Conservation (phyloP, 2,888 invertebrate species). For the Drosophila kambysellisi region DNA sequence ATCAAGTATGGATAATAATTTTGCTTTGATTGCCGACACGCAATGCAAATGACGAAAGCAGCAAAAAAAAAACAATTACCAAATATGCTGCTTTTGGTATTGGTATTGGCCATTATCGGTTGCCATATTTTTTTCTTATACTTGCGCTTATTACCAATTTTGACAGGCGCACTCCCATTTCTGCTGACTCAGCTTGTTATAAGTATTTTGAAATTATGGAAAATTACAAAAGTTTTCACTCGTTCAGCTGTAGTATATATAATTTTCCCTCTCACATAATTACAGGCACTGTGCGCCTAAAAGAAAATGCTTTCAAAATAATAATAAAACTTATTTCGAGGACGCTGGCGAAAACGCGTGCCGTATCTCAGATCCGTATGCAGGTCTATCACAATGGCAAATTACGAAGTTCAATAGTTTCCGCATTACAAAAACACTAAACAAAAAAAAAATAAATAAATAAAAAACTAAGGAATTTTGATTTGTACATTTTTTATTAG, state of each 20-base stretch:
- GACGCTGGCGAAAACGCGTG: slow-evolving; percentile 32
- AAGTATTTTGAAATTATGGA: slow-evolving; percentile 49
- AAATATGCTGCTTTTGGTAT: slow-evolving; percentile 2
- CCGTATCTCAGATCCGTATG: slow-evolving; percentile 15
- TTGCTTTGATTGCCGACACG: slow-evolving; percentile 46
- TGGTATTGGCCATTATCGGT: slow-evolving; percentile 36
- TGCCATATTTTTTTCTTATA: slow-evolving; percentile 5
- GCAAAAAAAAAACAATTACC: slow-evolving; percentile 3
- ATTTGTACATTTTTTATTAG: slow-evolving; percentile 13
- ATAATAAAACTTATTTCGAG: slow-evolving; percentile 44
- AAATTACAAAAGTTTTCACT: slow-evolving; percentile 50
- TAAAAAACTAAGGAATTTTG: slow-evolving; percentile 1
- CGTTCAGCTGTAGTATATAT: slow-evolving; percentile 23
- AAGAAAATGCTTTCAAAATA: slow-evolving; percentile 37
- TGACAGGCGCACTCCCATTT: slow-evolving; percentile 8
- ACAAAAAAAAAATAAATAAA: not conserved
- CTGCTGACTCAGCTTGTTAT: slow-evolving; percentile 19
- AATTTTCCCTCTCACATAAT: slow-evolving; percentile 54
- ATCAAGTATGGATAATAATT: slow-evolving; percentile 19
- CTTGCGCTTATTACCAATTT: slow-evolving; percentile 31
- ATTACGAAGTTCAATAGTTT: slow-evolving; percentile 44
- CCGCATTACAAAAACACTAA: slow-evolving; percentile 29
- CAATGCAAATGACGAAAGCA: slow-evolving; percentile 54
- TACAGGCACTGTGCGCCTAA: slow-evolving; percentile 23
- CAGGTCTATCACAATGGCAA: slow-evolving; percentile 10